Percentiles rank a stretch among this genome's conserved stretches.
Conservation (phyloP, 1,140 invertebrate genomes). For the Branchinecta lynchi region DNA sequence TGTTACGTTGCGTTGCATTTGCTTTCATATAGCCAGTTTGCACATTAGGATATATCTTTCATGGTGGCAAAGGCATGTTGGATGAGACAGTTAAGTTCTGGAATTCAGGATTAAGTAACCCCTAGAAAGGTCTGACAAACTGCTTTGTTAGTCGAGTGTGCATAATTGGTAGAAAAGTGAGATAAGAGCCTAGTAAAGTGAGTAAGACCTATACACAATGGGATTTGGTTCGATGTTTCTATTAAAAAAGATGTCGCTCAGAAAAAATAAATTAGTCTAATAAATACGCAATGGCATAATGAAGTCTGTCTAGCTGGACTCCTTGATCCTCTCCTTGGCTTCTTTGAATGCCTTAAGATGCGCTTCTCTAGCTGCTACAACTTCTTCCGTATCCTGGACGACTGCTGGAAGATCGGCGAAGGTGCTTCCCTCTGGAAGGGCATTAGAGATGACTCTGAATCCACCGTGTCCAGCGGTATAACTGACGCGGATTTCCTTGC, state of each 20-base stretch:
- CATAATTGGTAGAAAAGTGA: too few species aligned
- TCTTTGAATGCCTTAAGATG: conserved; percentile 32
- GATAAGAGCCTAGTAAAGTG: not conserved
- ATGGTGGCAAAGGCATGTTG: too few species aligned
- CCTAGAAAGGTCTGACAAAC: not conserved
- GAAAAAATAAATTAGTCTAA: not conserved
- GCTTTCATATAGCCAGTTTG: too few species aligned
- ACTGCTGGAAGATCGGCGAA: conserved; percentile 8
- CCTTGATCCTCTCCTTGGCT: conserved; percentile 17
- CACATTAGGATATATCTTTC: too few species aligned
- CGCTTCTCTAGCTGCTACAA: conserved; percentile 14
- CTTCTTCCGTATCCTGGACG: conserved; percentile 18
- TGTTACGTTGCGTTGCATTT: too few species aligned
- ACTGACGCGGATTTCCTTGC: conserved; percentile 22
- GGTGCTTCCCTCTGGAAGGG: conserved; percentile 21
- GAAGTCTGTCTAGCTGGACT: not conserved
- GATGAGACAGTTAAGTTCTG: too few species aligned
- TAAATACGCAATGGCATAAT: not conserved
- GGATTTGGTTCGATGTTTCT: too few species aligned
- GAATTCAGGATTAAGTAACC: not conserved
- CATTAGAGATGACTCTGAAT: conserved; percentile 21
- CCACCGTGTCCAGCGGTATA: conserved; percentile 24
- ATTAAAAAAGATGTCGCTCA: not conserved
- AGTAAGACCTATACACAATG: not conserved
- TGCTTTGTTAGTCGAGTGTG: too few species aligned